phyloP scores from a whole-genome alignment of 2,888 invertebrate genomes.

The Linyphia triangularis region DNA sequence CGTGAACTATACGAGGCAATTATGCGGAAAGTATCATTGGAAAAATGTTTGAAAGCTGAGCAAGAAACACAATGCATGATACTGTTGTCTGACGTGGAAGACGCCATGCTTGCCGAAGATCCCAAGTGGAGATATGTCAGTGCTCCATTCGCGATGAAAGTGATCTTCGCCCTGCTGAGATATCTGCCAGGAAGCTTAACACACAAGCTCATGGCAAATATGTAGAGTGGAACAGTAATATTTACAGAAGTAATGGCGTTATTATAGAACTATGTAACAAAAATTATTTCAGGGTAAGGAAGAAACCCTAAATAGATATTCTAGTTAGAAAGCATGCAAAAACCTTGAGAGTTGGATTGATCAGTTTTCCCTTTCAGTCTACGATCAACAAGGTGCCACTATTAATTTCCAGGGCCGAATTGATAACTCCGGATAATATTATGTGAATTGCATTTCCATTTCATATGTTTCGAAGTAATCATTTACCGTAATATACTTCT shows the following conservation, averaged over 20 bases:
- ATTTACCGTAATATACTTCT: no score
- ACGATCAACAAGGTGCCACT: no score
- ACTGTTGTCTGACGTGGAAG: conserved; percentile 57
- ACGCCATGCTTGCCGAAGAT: conserved; percentile 68
- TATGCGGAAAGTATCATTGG: neutral
- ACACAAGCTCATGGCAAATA: conserved; percentile 14
- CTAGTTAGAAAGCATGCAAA: no score
- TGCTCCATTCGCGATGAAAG: neutral
- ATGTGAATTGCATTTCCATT: no score
- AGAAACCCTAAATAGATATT: neutral
- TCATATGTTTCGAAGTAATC: no score
- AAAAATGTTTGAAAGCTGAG: neutral
- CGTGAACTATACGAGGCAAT: conserved; percentile 14
- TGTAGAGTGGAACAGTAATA: neutral
- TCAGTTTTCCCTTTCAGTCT: no score
- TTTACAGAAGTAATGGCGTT: neutral
- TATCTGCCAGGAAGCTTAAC: conserved; percentile 28
- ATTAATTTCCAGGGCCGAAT: no score
- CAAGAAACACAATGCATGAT: conserved; percentile 45
- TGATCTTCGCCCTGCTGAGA: conserved; percentile 19
- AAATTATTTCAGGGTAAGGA: neutral
- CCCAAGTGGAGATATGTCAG: conserved; percentile 59
- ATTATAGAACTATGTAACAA: neutral
- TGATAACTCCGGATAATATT: no score
- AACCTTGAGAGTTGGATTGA: no score